A percentile compares a stretch with the other conserved stretches of the same genome.
These are phyloP conservation scores for Ictalurus punctatus DNA, from an alignment of 2,113 vertebrate genomes.

Conservation along the genomic window DNA sequence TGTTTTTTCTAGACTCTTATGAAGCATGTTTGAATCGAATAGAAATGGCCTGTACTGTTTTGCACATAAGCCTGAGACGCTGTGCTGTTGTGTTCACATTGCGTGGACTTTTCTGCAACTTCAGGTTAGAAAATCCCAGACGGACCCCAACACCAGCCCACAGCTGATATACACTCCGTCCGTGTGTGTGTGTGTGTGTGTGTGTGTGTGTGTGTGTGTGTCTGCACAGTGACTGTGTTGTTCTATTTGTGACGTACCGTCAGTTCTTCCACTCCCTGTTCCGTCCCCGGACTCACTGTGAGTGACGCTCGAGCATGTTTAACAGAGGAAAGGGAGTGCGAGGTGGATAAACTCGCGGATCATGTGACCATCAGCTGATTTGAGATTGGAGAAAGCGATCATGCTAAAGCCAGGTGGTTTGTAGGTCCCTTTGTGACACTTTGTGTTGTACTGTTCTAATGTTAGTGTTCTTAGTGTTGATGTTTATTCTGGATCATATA, in stretches of 20 bases:
- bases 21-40: slow-evolving; percentile 59
- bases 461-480: slow-evolving; percentile 66
- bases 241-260: slow-evolving; percentile 58
- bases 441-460: slow-evolving; percentile 62
- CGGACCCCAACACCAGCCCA: slow-evolving; percentile 33
- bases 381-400: slow-evolving; percentile 11
- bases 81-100: slow-evolving; percentile 64
- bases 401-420: slow-evolving; percentile 60
- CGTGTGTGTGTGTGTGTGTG: slow-evolving; percentile 17
- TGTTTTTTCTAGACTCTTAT: slow-evolving; percentile 43
- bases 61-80: slow-evolving; percentile 69
- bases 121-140: slow-evolving; percentile 63
- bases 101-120: slow-evolving; percentile 69
- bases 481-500: slow-evolving; percentile 53
- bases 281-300: slow-evolving; percentile 63
- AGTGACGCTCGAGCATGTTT: slow-evolving; percentile 59
- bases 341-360: slow-evolving; percentile 1
- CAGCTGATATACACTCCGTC: slow-evolving; percentile 43
- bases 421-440: slow-evolving; percentile 55
- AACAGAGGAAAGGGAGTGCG: slow-evolving; percentile 13
- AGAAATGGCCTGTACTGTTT: slow-evolving; percentile 71
- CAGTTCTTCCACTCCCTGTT: slow-evolving; percentile 65
- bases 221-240: slow-evolving; percentile 61
- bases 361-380: slow-evolving; percentile 5
- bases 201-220: slow-evolving; percentile 31